Evolutionary conservation across 2,888 invertebrate species (phyloP).

Genomic region (Biston betularia): DNA sequence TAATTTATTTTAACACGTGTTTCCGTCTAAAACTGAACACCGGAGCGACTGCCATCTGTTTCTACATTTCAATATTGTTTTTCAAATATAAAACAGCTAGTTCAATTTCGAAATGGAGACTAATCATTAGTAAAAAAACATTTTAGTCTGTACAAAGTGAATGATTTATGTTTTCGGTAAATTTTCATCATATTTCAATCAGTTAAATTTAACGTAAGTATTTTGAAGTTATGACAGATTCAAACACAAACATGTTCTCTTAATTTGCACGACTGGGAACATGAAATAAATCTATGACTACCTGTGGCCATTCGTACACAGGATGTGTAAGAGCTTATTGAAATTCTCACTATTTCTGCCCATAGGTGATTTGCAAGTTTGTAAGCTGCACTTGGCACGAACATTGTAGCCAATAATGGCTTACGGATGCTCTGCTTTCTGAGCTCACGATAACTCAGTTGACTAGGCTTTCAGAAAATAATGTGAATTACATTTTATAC

Average conservation of each 20-base stretch:
- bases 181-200: no score
- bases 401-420: constrained; percentile 54
- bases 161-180: neutral
- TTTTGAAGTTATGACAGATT: neutral
- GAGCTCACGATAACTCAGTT: constrained; percentile 12
- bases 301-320: constrained; percentile 20
- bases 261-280: neutral
- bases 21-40: constrained; percentile 36
- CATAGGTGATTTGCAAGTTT: constrained; percentile 46
- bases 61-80: constrained; percentile 32
- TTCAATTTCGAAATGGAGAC: constrained; percentile 28
- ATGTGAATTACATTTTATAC: neutral
- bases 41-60: constrained; percentile 39
- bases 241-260: neutral
- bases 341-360: constrained; percentile 40
- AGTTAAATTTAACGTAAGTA: neutral
- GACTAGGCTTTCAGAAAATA: constrained; percentile 18
- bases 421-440: constrained; percentile 62
- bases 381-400: constrained; percentile 43
- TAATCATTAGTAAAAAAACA: constrained; percentile 4
- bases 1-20: constrained; percentile 47
- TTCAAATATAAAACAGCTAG: constrained; percentile 10
- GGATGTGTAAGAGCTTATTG: constrained; percentile 42
- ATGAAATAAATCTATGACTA: neutral
- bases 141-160: neutral